Conservation (phyloP, 2,113 vertebrate species). For the Rhinolophus ferrumequinum region DNA sequence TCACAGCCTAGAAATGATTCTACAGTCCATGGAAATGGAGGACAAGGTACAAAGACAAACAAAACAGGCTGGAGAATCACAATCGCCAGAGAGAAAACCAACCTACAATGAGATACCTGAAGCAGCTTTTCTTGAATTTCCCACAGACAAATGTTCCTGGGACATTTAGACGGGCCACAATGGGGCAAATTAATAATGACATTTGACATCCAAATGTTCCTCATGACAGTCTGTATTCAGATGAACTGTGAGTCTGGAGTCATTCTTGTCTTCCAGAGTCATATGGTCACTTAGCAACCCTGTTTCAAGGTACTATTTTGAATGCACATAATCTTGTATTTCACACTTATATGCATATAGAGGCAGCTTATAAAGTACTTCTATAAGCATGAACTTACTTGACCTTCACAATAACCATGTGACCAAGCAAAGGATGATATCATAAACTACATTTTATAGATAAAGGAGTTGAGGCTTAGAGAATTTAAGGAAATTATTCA, state of each 20-base stretch:
- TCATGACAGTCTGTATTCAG: not conserved
- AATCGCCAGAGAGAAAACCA: not conserved
- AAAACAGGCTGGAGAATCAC: not conserved
- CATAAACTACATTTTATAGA: not conserved
- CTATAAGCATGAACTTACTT: not conserved
- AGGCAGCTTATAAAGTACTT: not conserved
- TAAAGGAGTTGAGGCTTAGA: not conserved
- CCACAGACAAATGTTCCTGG: not conserved
- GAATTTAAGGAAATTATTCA: not conserved
- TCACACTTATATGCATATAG: not conserved
- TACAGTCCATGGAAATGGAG: not conserved
- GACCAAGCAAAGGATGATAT: not conserved
- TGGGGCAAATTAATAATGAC: not conserved
- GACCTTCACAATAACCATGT: not conserved
- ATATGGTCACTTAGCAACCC: not conserved
- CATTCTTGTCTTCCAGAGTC: not conserved
- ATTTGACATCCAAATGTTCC: not conserved
- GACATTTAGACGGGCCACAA: not conserved
- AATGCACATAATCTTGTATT: not conserved
- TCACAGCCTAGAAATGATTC: not conserved
- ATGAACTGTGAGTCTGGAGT: not conserved
- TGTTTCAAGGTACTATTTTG: not conserved
- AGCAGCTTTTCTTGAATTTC: not conserved
- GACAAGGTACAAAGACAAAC: not conserved
- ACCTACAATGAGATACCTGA: rapidly evolving